Evolutionary conservation across 92 coral and sea anemone genomes (phyloP).

Genomic region (Epizoanthus stellaris): DNA sequence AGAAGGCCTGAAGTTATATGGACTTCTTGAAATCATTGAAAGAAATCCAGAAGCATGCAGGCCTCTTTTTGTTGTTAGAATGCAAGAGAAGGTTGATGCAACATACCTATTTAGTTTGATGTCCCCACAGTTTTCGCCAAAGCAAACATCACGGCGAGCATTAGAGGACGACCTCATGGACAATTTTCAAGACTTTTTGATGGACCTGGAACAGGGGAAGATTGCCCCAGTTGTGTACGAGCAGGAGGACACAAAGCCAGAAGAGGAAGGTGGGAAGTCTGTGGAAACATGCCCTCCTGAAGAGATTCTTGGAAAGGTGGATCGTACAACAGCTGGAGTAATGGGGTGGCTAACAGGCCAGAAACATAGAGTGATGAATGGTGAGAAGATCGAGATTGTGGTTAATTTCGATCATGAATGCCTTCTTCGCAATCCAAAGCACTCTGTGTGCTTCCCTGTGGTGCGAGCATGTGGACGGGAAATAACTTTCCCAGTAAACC

Average conservation of each 20-base stretch:
- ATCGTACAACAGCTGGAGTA: conserved; percentile 50
- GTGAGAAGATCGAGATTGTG: conserved; percentile 10
- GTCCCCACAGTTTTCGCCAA: conserved; percentile 32
- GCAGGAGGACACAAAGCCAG: conserved; percentile 14
- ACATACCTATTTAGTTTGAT: conserved; percentile 31
- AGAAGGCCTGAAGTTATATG: conserved; percentile 40
- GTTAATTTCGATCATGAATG: no score
- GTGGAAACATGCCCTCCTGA: conserved; percentile 3
- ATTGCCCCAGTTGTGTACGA: conserved; percentile 14
- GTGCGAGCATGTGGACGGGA: conserved; percentile 25
- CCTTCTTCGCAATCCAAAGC: no score
- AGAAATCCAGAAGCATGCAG: conserved; percentile 32
- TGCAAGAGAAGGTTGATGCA: conserved; percentile 28
- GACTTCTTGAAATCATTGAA: conserved; percentile 22
- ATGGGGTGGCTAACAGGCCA: conserved; percentile 64
- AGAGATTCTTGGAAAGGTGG: conserved; percentile 44
- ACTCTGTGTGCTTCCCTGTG: conserved; percentile 8
- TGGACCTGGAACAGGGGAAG: conserved; percentile 30
- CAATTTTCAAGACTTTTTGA: conserved; percentile 39
- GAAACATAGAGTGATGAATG: conserved; percentile 37
- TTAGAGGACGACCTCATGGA: conserved; percentile 42
- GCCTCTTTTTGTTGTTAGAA: conserved; percentile 54
- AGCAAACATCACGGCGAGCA: conserved; percentile 22
- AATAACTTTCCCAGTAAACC: conserved; percentile 1
- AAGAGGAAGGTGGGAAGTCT: conserved; percentile 13